Percentiles rank a stretch among this genome's conserved stretches.
These are phyloP conservation scores for Luperina nickerlii DNA, from an alignment of 2,888 invertebrate genomes.

Conservation along the genomic window DNA sequence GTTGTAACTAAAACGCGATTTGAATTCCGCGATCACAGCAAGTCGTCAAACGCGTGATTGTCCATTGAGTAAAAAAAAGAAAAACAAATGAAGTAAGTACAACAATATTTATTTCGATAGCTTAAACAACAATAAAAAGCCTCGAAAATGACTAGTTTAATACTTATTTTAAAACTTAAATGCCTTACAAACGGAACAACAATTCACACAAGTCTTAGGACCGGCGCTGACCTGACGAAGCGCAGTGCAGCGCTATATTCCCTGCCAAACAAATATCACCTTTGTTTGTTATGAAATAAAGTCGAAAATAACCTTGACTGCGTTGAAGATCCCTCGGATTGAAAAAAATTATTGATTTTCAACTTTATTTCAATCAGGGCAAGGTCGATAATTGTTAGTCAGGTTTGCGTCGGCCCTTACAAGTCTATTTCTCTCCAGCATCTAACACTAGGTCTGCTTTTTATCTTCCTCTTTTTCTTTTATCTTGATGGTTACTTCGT, in stretches of 20 bases:
- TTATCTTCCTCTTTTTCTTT: conserved; percentile 50
- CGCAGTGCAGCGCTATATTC: no score
- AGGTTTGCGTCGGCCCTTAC: neutral
- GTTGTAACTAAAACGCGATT: neutral
- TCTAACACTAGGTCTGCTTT: conserved; percentile 11
- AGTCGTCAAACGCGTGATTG: neutral
- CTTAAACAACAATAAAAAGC: neutral
- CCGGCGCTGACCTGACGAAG: neutral
- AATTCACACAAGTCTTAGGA: neutral
- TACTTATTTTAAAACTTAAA: conserved; percentile 46
- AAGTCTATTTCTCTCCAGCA: neutral
- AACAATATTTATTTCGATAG: conserved; percentile 6
- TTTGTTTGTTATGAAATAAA: neutral
- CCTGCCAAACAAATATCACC: neutral
- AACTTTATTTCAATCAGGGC: neutral
- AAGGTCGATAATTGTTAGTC: conserved; percentile 5
- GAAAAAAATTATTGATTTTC: neutral
- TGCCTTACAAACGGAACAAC: conserved; percentile 32
- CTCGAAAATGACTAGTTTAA: conserved; percentile 50
- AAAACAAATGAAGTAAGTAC: conserved; percentile 6
- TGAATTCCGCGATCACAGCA: neutral
- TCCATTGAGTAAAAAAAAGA: neutral
- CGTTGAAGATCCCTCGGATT: neutral
- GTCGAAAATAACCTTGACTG: neutral
- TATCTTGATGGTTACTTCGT: conserved; percentile 73